Evolutionary conservation across 2,888 invertebrate genomes (phyloP), one percentile per base, ranked within the genome.

Genomic region (Scotopteryx bipunctaria): DNA sequence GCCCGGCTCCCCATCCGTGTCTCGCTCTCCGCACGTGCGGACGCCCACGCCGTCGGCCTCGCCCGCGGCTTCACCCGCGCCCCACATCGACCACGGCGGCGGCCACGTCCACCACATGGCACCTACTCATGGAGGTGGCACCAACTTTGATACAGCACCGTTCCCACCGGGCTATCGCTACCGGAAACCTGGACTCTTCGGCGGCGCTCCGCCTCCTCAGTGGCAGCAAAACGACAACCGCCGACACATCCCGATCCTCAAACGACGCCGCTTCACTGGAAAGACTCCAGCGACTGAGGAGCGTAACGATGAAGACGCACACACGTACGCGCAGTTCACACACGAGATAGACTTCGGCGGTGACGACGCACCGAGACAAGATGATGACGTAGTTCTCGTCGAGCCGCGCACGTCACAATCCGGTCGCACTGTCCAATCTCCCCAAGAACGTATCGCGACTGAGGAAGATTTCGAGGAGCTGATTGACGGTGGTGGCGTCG

Each of bases 381-480:
- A 51, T 48, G 91, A 93, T 4, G 93, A 93, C 60, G 92, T 93
- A 19, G 92, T 94, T 0, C 91, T 93, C 3, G 91, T 93, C 0
- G 93, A 93, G 69, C 91, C 47, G 0, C 35, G 55, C 1, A 33
- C 37, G n/a, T 35, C 43, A 1, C 47, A 35, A 21, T 25, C 55
- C 9, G 6, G 29, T 8, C 42, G 92, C 0, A 87, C 84, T 11
- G 85, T 88, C 0, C 93, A 92, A 62, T 92, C 93, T 0, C 93
- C 93, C 0, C 93, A 93, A 62, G 93, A 93, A 63, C 91, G 92
- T 0, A 92, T 93, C 52, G 91, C 92, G 0, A 93, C 93, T 0
- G 92, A 93, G 60, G 93, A 93, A 75, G 93, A 94, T 69, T 93
- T 93, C 63, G 93, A 93, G 65, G 92, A 93, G 57, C 74, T 93